These are phyloP conservation scores for Cassiopea xamachana DNA, from an alignment of 30 jellyfish, hydroid and myxozoan species.

Conservation along the genomic window DNA sequence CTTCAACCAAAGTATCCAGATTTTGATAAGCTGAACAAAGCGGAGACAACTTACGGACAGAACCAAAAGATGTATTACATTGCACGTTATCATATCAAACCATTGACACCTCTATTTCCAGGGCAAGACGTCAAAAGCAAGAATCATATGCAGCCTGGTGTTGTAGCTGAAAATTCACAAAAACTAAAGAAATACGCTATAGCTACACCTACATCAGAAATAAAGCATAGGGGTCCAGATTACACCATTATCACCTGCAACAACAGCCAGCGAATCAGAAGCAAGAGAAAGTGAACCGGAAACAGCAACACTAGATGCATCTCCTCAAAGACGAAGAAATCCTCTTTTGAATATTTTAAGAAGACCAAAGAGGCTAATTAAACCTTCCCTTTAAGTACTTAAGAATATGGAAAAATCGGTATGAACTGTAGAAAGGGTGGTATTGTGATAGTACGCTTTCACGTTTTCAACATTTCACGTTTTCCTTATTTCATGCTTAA, in stretches of 20 bases:
- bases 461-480: no score
- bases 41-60: slow-evolving; percentile 30
- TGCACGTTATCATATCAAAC: slow-evolving; percentile 31
- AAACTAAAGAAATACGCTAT: slow-evolving; percentile 25
- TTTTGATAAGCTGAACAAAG: slow-evolving; percentile 18
- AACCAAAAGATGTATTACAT: slow-evolving; percentile 22
- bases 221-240: slow-evolving; percentile 38
- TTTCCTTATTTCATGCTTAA: no score
- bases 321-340: not conserved
- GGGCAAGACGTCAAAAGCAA: slow-evolving; percentile 46
- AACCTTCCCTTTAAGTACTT: slow-evolving; percentile 27
- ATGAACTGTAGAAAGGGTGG: slow-evolving; percentile 39
- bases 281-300: not conserved
- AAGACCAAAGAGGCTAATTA: slow-evolving; percentile 18
- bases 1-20: slow-evolving; percentile 55
- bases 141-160: slow-evolving; percentile 44
- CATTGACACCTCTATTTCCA: slow-evolving; percentile 7
- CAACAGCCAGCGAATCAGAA: not conserved
- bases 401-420: slow-evolving; percentile 8
- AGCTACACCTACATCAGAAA: slow-evolving; percentile 22
- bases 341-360: slow-evolving; percentile 38
- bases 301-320: not conserved
- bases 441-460: not conserved
- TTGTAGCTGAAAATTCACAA: slow-evolving; percentile 35
- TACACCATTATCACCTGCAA: slow-evolving; percentile 38